Conservation (phyloP, 1,140 invertebrate genomes). For the Saccostrea echinata region DNA sequence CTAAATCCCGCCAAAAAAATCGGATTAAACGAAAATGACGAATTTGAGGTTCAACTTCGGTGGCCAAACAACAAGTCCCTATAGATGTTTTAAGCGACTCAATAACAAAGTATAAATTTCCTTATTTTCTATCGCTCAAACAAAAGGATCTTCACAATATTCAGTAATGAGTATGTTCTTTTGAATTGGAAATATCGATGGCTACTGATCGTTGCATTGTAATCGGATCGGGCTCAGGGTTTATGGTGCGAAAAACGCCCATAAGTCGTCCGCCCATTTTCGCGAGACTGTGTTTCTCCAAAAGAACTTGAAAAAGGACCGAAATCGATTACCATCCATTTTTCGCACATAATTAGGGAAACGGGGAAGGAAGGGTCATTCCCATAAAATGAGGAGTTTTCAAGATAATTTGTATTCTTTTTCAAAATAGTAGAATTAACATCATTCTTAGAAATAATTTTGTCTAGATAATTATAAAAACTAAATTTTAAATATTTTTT, state of each 20-base stretch:
- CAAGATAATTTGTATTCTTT: too few relatives aligned
- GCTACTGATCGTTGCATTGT: conserved; percentile 11
- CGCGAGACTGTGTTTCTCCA: conserved; percentile 2
- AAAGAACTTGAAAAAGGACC: neutral
- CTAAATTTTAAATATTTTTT: too few relatives aligned
- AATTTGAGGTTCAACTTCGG: neutral
- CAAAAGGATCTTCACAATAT: neutral
- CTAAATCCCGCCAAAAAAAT: conserved; percentile 12
- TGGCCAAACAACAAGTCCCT: neutral
- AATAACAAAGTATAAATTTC: neutral
- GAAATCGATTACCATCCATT: neutral
- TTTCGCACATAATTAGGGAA: conserved; percentile 1
- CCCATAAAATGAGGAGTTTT: too few relatives aligned
- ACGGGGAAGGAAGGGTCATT: neutral
- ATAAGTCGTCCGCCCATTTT: conserved; percentile 6
- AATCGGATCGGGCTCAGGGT: neutral
- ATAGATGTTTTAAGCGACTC: neutral
- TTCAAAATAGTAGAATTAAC: too few relatives aligned
- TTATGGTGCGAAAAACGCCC: conserved; percentile 30
- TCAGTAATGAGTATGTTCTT: neutral
- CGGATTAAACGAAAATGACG: conserved; percentile 31
- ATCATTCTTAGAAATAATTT: too few relatives aligned
- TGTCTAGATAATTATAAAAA: too few relatives aligned
- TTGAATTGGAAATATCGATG: conserved; percentile 26
- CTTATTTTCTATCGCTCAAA: neutral